Conservation (phyloP, 2,113 vertebrate genomes). For the Rhynchopsitta pachyrhyncha region DNA sequence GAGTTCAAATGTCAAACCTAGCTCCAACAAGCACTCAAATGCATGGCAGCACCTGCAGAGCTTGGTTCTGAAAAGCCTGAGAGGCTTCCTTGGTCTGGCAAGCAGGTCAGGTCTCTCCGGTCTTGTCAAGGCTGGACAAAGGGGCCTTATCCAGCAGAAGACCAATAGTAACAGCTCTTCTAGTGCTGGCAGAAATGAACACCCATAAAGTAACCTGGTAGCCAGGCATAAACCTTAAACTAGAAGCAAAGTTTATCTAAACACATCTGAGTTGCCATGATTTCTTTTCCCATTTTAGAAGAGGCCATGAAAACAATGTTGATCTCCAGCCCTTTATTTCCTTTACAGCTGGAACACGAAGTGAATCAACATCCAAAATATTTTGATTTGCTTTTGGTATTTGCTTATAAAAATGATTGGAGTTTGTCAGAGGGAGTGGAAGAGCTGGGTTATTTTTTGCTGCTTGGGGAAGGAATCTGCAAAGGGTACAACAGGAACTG, state of each 20-base stretch:
- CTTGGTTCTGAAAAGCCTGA: background rate
- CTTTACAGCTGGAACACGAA: conserved; percentile 7
- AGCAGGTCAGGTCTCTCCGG: background rate
- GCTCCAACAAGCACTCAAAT: background rate
- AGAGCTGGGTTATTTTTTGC: background rate
- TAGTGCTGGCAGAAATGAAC: background rate
- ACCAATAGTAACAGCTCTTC: background rate
- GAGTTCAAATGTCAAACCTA: background rate
- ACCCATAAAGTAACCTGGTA: background rate
- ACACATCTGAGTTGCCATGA: conserved; percentile 6
- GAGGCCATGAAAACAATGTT: background rate
- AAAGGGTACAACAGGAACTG: background rate
- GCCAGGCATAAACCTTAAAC: background rate
- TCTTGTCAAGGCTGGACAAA: background rate
- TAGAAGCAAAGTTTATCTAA: background rate
- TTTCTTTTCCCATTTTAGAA: conserved; percentile 48
- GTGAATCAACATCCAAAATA: conserved; percentile 44
- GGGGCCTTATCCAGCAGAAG: background rate
- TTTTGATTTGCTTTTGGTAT: conserved; percentile 40
- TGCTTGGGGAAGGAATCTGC: background rate
- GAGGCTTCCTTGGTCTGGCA: background rate
- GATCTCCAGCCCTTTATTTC: conserved; percentile 38
- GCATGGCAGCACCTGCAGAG: background rate
- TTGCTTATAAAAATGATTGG: conserved; percentile 33
- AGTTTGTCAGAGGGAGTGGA: background rate